Base-by-base conservation (phyloP, 2,888 invertebrate species). In the Ceriagrion tenellum region DNA sequence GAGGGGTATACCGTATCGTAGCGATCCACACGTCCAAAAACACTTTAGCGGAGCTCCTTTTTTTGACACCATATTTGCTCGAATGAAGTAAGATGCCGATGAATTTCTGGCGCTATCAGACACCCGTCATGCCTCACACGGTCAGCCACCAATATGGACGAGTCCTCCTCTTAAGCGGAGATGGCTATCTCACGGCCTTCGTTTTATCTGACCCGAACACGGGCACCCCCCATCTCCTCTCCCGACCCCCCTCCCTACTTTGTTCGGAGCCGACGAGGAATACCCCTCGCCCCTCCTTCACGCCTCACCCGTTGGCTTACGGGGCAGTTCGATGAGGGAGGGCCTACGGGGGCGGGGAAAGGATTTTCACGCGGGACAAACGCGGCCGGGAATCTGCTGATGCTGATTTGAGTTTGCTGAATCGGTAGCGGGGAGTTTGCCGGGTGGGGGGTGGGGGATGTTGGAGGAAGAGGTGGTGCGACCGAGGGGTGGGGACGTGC, bases 31-130 rank as follows among this genome's bases (percentile, higher is more conserved):
- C 47, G 35, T 69, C 69, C 93, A n/a, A 59, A 47, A 47, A 63
- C 23, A 40, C 91, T 18, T 59, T 26, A 23, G 40, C n/a, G 30
- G 26, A 13, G 81, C 40, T 47, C 93, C 74, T 59, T 93, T 93
- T 59, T 93, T 93, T 93, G 93, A 93, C 93, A n/a, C 69, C 47
- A 69, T 93, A 93, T 93, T 93, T 93, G 93, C 69, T 93, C 69
- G 40, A 93, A 93, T 93, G 93, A 93, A 47, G 93, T 93, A 93
- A 93, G 93, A 93, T 93, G 93, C 91, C 91, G 56, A 30, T 35
- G 56, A 30, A 40, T 35, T 63, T 40, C 63, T 4, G 91, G 63
- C 91, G 59, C 91, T 91, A 91, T 91, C 91, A 69, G 91, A 59
- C 91, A 91, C 59, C 40, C 91, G 35, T 91, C 91, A 63, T 63